Conservation (phyloP, 1,140 invertebrate species). For the Chionoecetes opilio region DNA sequence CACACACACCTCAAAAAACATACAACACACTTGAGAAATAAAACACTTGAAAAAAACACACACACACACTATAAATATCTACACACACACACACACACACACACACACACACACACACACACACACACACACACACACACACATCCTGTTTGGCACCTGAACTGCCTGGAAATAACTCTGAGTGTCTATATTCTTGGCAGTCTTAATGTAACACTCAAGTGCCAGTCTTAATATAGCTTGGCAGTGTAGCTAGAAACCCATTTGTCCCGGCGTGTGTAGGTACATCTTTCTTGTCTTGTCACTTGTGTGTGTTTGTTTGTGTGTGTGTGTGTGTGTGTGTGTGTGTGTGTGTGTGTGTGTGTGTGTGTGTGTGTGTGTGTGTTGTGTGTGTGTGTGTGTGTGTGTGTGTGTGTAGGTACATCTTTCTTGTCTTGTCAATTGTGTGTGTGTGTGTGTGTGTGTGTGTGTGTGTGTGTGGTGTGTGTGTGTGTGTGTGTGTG, state of each 20-base stretch:
- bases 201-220: conserved; percentile 2
- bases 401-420: not conserved
- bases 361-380: too few relatives aligned
- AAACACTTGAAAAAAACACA: too few relatives aligned
- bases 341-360: too few relatives aligned
- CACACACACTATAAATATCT: not conserved
- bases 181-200: not conserved
- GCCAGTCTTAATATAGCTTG: not conserved
- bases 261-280: not conserved
- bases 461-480: not conserved
- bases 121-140: not conserved
- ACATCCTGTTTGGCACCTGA: not conserved
- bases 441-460: not conserved
- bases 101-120: too few relatives aligned
- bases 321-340: not conserved
- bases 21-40: too few relatives aligned
- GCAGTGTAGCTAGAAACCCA: not conserved
- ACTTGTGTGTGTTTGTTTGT: not conserved
- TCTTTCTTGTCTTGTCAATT: not conserved
- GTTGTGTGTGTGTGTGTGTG: too few relatives aligned
- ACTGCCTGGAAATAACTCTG: not conserved
- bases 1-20: too few relatives aligned
- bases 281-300: not conserved
- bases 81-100: too few relatives aligned
- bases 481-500: too few relatives aligned